Evolutionary conservation across 2,113 vertebrate genomes (phyloP), one percentile per base, ranked within the genome.

Genomic region (Cephalopterus ornatus): DNA sequence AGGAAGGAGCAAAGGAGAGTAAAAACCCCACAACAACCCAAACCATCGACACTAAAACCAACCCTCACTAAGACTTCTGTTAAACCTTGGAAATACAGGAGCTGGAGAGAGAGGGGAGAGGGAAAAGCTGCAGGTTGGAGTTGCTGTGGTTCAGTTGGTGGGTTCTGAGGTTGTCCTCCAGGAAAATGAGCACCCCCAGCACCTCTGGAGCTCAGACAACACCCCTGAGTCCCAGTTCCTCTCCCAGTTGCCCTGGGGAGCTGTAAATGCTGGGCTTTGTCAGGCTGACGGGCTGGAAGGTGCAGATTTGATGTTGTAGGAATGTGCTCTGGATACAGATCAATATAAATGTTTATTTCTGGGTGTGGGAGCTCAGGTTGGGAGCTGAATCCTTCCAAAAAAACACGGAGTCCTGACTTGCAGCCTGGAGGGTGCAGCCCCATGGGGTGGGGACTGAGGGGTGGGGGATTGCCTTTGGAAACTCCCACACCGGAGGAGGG

Each of bases 381-480:
- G 92, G 74, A 92, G 46, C 70, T 55, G 74, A 42, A 0, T 46
- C 14, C 42, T 87, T 67, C 80, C 47, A 82, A 35, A 52, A 75
- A 47, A 59, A 7, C 35, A 74, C 4, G 0, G 2, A 53, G 39
- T 47, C 44, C 56, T 72, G 66, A 55, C 14, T 35, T 41, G n/a
- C 8, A 62, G 89, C 46, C 71, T 63, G 83, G 63, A 0, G 2
- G 24, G 41, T 62, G 46, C 33, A 23, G 49, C 6, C 0, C 4
- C 5, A 0, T 14, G 1, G 0, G 35, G 42, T 53, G 27, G 76
- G 14, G 82, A 70, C 35, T 6, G 5, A 52, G 42, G 53, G 20
- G 33, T 58, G 63, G 94, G 93, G 92, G 67, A 93, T 74, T 95
- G 82, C 88, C 92, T 88, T 10, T 8, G 85, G 95, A 88, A 97